These are phyloP conservation scores for Podarcis muralis DNA, from an alignment of 2,113 vertebrate genomes.

Conservation along the genomic window DNA sequence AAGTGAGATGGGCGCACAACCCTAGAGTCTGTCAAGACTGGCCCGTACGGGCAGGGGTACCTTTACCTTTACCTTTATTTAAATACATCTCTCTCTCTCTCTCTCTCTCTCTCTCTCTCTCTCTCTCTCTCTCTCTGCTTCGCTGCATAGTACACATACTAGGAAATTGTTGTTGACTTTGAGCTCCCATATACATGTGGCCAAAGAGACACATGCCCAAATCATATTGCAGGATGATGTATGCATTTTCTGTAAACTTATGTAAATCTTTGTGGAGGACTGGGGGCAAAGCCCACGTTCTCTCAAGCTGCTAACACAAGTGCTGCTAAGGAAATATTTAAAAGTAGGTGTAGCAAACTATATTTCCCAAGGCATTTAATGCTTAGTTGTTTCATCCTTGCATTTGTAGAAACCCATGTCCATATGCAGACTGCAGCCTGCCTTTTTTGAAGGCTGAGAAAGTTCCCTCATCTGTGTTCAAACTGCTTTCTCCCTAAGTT, in stretches of 20 bases:
- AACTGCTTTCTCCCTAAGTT: constrained; percentile 5
- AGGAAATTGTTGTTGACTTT: neutral
- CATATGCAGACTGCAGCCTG: neutral
- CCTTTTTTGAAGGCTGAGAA: constrained; percentile 10
- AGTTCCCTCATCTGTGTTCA: neutral
- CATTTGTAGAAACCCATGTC: neutral
- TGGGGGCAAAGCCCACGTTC: neutral
- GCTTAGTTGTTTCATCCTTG: neutral
- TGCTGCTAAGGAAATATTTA: neutral
- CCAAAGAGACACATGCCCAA: neutral
- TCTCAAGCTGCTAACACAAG: neutral
- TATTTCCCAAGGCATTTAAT: neutral
- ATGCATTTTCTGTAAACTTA: neutral
- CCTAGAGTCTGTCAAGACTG: too few species aligned
- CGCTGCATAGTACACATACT: neutral
- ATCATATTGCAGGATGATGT: neutral
- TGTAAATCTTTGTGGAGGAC: neutral
- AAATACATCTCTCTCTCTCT: too few species aligned
- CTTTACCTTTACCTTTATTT: too few species aligned
- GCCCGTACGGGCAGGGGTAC: too few species aligned
- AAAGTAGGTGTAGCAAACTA: neutral
- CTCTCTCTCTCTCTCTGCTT: neutral
- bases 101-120: too few species aligned
- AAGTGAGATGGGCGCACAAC: too few species aligned
- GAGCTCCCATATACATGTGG: neutral